phyloP scores from a whole-genome alignment of 1,140 invertebrate species.

The Zaprionus ornatus region DNA sequence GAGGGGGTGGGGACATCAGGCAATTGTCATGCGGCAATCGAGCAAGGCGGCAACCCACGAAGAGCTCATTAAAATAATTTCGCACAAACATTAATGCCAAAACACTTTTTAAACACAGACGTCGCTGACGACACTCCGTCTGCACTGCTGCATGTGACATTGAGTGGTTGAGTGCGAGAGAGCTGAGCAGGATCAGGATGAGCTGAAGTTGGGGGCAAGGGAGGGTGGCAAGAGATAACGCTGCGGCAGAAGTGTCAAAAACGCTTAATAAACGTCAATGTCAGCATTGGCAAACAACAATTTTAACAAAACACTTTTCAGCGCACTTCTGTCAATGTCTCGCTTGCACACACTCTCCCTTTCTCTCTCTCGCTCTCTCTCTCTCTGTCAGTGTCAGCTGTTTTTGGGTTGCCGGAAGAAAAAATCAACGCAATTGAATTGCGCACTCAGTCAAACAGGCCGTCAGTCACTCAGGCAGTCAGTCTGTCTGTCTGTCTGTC shows the following conservation, averaged over 20 bases:
- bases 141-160: slow-evolving; percentile 66
- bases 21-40: not conserved
- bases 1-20: not conserved
- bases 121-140: slow-evolving; percentile 25
- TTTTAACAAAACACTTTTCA: slow-evolving; percentile 74
- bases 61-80: slow-evolving; percentile 78
- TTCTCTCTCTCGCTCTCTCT: not conserved
- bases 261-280: slow-evolving; percentile 82
- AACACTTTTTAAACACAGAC: slow-evolving; percentile 56
- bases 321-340: slow-evolving; percentile 36
- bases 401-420: slow-evolving; percentile 33
- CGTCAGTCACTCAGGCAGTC: not conserved
- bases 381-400: slow-evolving; percentile 15
- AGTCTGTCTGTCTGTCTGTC: slow-evolving; percentile 1
- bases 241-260: slow-evolving; percentile 77
- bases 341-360: not conserved
- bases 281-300: slow-evolving; percentile 76
- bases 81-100: slow-evolving; percentile 76
- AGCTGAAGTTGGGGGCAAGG: not conserved
- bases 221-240: slow-evolving; percentile 56
- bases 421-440: slow-evolving; percentile 78
- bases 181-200: not conserved
- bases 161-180: slow-evolving; percentile 74
- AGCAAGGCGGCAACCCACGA: slow-evolving; percentile 36
- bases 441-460: slow-evolving; percentile 60